Evolutionary conservation across 2,888 invertebrate species (phyloP), one percentile per base, ranked within the genome.

Genomic region (Copidosoma aretas): DNA sequence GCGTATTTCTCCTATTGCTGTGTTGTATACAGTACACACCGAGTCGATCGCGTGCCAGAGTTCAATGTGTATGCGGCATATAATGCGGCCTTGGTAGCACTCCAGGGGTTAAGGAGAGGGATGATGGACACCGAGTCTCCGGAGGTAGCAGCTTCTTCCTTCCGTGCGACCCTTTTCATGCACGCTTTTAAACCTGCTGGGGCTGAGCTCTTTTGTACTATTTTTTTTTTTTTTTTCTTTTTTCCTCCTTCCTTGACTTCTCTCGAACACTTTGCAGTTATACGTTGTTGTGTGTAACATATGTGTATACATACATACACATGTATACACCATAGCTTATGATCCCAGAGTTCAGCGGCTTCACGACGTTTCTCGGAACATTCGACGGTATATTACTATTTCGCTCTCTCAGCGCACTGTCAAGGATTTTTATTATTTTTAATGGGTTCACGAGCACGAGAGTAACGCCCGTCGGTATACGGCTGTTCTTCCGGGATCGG

Each of bases 301-400:
- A n/a, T n/a, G 54, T 24, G 24, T 24, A 3, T 32, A 32, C 32
- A 32, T n/a, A n/a, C n/a, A n/a, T n/a, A n/a, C n/a, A n/a, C n/a
- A n/a, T n/a, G n/a, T n/a, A n/a, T n/a, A n/a, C n/a, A n/a, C n/a
- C n/a, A n/a, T n/a, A n/a, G n/a, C 32, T 32, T 32, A 24, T 22
- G 24, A 22, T 17, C 14, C 5, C n/a, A 19, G 52, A 12, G 52
- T 22, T 19, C 25, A 54, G 8, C 43, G 43, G 12, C 43, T 61
- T 58, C 39, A 53, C 19, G 53, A 58, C 54, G 64, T 46, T 69
- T 69, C 68, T 61, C 53, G 53, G 68, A 64, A 69, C 5, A 51
- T 53, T 61, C 39, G 46, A 10, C 17, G 53, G 57, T 32, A 3
- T 19, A 32, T 51, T 43, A 24, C 24, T n/a, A 24, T 52, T 25